Percentiles rank a stretch among this genome's conserved stretches.
Evolutionary conservation across 2,888 invertebrate species (phyloP).

Genomic region (Lamproptera curius): DNA sequence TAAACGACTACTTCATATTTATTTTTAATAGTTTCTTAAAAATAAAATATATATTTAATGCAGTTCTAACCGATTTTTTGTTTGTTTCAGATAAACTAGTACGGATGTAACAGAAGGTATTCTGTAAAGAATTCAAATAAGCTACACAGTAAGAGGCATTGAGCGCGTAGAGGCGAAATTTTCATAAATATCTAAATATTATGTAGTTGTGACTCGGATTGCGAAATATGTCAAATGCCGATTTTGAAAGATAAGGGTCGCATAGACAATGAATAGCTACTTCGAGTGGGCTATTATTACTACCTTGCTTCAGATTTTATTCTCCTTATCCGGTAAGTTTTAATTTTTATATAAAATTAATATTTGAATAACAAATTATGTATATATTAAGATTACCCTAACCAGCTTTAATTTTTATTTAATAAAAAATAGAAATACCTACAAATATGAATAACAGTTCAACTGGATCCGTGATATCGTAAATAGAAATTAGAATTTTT

Average conservation of each 20-base stretch:
- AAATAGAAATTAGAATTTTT: no score
- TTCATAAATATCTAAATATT: constrained; percentile 6
- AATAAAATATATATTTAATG: constrained; percentile 2
- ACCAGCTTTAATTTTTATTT: no score
- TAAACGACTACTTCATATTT: no score
- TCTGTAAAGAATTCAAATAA: neutral
- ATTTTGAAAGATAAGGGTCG: constrained; percentile 46
- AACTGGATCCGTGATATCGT: no score
- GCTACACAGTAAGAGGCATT: neutral
- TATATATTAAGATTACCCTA: no score
- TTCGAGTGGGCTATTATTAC: constrained; percentile 61
- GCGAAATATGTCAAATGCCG: constrained; percentile 53
- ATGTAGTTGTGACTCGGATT: constrained; percentile 9
- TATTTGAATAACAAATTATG: no score
- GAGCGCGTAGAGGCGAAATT: neutral
- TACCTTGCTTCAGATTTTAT: constrained; percentile 63
- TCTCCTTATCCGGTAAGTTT: constrained; percentile 58
- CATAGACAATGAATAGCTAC: constrained; percentile 71
- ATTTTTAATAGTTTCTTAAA: no score
- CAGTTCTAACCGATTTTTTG: constrained; percentile 7
- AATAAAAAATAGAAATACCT: no score
- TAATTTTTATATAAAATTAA: neutral
- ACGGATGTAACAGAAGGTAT: constrained; percentile 34
- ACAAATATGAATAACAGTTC: no score
- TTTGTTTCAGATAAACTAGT: constrained; percentile 45